Conservation (phyloP, 2,888 invertebrate species). For the Lasioglossum villosulum region DNA sequence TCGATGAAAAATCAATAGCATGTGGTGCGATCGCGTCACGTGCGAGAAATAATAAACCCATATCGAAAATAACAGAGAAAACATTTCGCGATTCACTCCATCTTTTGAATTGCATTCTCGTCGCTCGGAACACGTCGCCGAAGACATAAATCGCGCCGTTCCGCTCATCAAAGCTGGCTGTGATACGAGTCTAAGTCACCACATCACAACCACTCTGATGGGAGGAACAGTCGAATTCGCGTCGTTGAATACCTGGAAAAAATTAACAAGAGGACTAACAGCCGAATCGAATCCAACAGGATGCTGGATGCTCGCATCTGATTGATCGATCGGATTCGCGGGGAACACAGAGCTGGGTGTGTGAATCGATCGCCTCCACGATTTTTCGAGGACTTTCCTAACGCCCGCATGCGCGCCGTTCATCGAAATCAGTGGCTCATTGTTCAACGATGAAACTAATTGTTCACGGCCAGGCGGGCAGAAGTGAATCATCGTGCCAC, state of each 20-base stretch:
- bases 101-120: neutral
- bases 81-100: neutral
- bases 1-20: neutral
- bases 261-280: neutral
- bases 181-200: slow-evolving; percentile 92
- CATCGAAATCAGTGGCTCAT: slow-evolving; percentile 37
- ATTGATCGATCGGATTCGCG: slow-evolving; percentile 2
- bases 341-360: neutral
- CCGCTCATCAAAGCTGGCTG: slow-evolving; percentile 99
- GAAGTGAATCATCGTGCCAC: slow-evolving; percentile 33
- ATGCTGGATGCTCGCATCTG: neutral
- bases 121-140: neutral
- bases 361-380: slow-evolving; percentile 30
- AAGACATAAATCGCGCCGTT: slow-evolving; percentile 81
- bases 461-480: slow-evolving; percentile 6
- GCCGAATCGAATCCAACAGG: neutral
- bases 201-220: slow-evolving; percentile 96
- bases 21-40: neutral
- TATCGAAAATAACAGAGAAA: neutral
- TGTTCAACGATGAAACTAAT: slow-evolving; percentile 32
- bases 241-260: slow-evolving; percentile 22
- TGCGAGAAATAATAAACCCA: neutral
- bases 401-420: slow-evolving; percentile 36
- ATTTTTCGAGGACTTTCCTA: slow-evolving; percentile 10
- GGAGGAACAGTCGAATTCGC: slow-evolving; percentile 85